A percentile compares a stretch with the other conserved stretches of the same genome.
These are phyloP conservation scores for Varanus komodoensis DNA, from an alignment of 2,113 vertebrate genomes.

Conservation along the genomic window DNA sequence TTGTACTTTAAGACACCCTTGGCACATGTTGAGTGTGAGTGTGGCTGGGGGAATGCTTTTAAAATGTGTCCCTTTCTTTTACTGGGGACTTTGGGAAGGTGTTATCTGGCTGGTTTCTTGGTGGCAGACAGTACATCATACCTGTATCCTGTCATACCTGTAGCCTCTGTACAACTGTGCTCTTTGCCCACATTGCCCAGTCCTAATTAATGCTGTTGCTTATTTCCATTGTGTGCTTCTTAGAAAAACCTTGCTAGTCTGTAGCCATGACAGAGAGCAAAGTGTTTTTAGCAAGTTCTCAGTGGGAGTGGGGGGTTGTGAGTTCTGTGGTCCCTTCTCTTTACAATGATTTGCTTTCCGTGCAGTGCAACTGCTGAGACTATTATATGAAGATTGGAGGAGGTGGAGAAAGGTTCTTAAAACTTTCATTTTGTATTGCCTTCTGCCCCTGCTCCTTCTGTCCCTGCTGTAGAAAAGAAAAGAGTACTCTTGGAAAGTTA, in stretches of 20 bases:
- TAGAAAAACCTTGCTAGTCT: not conserved
- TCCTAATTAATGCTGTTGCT: not conserved
- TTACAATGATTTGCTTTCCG: not conserved
- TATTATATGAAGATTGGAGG: not conserved
- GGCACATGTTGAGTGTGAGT: no score
- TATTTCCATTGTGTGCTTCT: not conserved
- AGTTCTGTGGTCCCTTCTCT: not conserved
- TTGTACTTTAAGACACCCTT: no score
- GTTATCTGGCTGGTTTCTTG: not conserved
- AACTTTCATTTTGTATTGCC: not conserved
- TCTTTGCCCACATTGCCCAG: not conserved
- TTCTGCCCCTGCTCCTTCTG: not conserved
- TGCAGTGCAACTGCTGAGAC: not conserved
- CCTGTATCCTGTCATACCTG: not conserved
- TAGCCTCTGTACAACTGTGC: not conserved
- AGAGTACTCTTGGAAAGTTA: no score
- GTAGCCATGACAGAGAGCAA: not conserved
- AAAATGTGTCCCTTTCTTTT: not conserved
- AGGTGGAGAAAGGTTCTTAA: not conserved
- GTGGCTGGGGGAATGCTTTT: not conserved
- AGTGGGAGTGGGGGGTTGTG: no score
- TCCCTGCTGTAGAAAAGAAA: not conserved
- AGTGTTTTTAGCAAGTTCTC: not conserved
- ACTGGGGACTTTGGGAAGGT: not conserved
- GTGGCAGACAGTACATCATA: no score